phyloP scores from a whole-genome alignment of 2,888 invertebrate genomes.

The Melinopterus prodromus region DNA sequence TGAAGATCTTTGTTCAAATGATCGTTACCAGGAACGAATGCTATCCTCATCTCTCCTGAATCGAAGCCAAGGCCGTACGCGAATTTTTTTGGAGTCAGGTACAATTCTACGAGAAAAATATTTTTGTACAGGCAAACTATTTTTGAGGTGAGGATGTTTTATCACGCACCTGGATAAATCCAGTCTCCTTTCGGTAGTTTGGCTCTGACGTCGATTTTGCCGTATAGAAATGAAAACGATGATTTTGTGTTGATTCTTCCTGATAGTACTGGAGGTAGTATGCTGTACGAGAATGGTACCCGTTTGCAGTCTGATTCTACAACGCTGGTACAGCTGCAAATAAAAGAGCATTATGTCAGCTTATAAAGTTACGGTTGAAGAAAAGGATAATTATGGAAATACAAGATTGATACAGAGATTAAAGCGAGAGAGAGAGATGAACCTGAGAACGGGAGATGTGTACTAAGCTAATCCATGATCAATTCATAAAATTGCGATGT shows the following conservation, averaged over 20 bases:
- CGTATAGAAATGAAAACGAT: conserved; percentile 74
- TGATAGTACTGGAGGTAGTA: conserved; percentile 75
- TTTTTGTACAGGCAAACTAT: not conserved
- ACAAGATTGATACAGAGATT: too few species aligned
- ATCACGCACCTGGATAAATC: conserved; percentile 73
- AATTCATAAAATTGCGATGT: too few species aligned
- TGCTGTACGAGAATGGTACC: conserved; percentile 62
- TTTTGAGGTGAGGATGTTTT: conserved; percentile 36
- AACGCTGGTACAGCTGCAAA: conserved; percentile 59
- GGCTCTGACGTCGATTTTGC: conserved; percentile 73
- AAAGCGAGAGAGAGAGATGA: too few species aligned
- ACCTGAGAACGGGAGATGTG: too few species aligned
- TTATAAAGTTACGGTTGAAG: too few species aligned
- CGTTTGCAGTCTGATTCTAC: conserved; percentile 60
- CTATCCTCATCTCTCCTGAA: conserved; percentile 78
- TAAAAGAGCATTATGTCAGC: not conserved
- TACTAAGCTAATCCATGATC: too few species aligned
- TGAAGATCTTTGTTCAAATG: conserved; percentile 49
- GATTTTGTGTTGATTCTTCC: conserved; percentile 70
- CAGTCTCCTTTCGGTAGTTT: conserved; percentile 80
- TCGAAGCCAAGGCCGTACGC: conserved; percentile 69
- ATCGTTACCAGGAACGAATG: conserved; percentile 72
- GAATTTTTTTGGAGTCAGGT: conserved; percentile 69
- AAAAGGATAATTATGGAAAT: too few species aligned
- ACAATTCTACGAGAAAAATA: conserved; percentile 43